A percentile compares a stretch with the other conserved stretches of the same genome.
Conservation (phyloP, 2,113 vertebrate species). For the Callithrix jacchus region DNA sequence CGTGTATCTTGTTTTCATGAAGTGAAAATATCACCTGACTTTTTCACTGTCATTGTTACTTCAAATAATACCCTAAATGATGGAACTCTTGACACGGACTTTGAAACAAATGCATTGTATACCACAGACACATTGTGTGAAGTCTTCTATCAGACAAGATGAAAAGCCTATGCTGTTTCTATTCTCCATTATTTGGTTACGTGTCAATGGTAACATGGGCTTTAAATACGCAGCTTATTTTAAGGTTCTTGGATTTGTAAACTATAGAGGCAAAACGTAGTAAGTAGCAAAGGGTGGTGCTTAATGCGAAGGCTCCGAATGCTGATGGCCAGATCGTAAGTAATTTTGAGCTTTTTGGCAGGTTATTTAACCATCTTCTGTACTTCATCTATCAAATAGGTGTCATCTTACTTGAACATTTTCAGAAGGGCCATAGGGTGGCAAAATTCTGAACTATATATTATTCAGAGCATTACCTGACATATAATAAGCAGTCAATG, state of each 20-base stretch:
- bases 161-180: rapidly evolving
- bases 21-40: background rate
- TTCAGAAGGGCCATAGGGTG: background rate
- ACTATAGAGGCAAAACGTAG: background rate
- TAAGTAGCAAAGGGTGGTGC: background rate
- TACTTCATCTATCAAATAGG: background rate
- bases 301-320: background rate
- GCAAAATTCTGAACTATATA: background rate
- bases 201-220: background rate
- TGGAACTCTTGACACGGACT: background rate
- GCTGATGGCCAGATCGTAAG: background rate
- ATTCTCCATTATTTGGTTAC: background rate
- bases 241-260: background rate
- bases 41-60: background rate
- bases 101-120: background rate
- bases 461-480: constrained; percentile 7
- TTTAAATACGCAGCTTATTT: background rate
- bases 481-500: background rate
- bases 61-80: background rate
- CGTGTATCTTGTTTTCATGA: background rate
- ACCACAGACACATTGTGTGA: background rate
- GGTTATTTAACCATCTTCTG: background rate
- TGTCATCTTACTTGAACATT: background rate
- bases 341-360: background rate
- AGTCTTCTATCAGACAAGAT: background rate